Base-by-base conservation (phyloP, 2,797 vertebrate species). In the Fistularia commersonii region DNA sequence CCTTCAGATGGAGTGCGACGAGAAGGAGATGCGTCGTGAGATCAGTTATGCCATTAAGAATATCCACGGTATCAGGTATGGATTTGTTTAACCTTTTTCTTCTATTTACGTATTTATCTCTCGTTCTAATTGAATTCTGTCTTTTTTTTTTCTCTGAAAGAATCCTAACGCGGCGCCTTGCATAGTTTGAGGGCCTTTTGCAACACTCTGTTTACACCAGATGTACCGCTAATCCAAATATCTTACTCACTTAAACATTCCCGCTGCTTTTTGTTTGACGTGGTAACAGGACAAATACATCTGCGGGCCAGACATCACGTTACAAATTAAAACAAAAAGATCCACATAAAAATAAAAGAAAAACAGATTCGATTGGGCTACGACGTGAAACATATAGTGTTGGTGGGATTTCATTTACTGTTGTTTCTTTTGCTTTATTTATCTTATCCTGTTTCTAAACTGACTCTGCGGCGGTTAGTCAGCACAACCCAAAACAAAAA, bases 11-110 rank as follows among this genome's bases (percentile, higher is more conserved):
- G 96, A 97, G 81, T 96, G 95, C 81, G 94, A 98, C 3, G 96
- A 98, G 70, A 98, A 98, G 62, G 96, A 98, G n/a, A 79, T 98
- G 80, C 84, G 96, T 9, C 90, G 93, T 38, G 96, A 98, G 88
- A 98, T 98, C 80, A 98, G 96, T 83, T 98, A 97, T 11, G 96
- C 96, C 54, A 98, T 98, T 81, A 98, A 97, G 89, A 98, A 98
- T 87, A 98, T 98, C 54, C 95, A 98, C 0, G 95, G 95, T n/a
- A 96, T 98, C 91, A 95, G 90, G 90, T 91, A 69, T 23, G 2
- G 23, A 23, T 23, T 23, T 4, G 23, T 23, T 23, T 23, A 23
- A 23, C 23, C 23, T 2, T 23, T 23, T 23, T 23, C 23, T 23
- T 23, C 4, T 23, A 23, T 23, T 23, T 23, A 23, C 23, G 23